Percentiles rank a stretch among this genome's conserved stretches.
These are phyloP conservation scores for Caenorhabditis doughertyi DNA, from an alignment of 2,888 invertebrate genomes.

Conservation along the genomic window DNA sequence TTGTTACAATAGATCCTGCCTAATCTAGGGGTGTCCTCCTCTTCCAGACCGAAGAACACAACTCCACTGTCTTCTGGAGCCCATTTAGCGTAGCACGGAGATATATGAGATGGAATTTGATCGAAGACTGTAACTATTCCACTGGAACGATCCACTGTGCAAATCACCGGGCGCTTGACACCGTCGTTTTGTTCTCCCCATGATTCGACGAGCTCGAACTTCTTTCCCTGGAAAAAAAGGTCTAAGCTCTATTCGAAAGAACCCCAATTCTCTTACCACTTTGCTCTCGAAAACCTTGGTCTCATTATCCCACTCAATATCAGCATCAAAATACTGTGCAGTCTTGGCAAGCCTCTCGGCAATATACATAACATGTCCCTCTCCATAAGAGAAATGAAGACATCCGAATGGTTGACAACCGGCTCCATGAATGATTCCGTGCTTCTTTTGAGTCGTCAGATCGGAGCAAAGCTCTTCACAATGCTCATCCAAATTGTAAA, in stretches of 20 bases:
- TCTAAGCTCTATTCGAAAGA: conserved; percentile 64
- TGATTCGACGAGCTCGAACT: conserved; percentile 75
- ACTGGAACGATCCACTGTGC: conserved; percentile 74
- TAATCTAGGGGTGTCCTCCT: conserved; percentile 72
- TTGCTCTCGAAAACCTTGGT: conserved; percentile 76
- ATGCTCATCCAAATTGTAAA: conserved; percentile 70
- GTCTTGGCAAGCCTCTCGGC: conserved; percentile 78
- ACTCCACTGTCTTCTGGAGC: conserved; percentile 80
- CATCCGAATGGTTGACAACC: conserved; percentile 73
- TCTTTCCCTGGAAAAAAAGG: conserved; percentile 78
- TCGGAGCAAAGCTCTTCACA: conserved; percentile 72
- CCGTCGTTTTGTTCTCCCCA: conserved; percentile 80
- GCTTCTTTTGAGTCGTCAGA: conserved; percentile 75
- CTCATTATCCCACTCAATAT: conserved; percentile 79
- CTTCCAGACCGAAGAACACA: conserved; percentile 79
- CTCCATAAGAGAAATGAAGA: conserved; percentile 77
- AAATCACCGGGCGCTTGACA: conserved; percentile 79
- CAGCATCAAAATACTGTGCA: conserved; percentile 79
- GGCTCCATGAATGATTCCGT: conserved; percentile 73
- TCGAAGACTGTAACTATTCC: conserved; percentile 73
- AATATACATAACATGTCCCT: conserved; percentile 79
- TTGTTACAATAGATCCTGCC: conserved; percentile 80
- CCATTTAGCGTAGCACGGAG: conserved; percentile 77
- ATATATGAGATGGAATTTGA: conserved; percentile 73
- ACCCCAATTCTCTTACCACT: conserved; percentile 60